Conservation (phyloP, 1,140 invertebrate genomes). For the Drosophila pectinifera region DNA sequence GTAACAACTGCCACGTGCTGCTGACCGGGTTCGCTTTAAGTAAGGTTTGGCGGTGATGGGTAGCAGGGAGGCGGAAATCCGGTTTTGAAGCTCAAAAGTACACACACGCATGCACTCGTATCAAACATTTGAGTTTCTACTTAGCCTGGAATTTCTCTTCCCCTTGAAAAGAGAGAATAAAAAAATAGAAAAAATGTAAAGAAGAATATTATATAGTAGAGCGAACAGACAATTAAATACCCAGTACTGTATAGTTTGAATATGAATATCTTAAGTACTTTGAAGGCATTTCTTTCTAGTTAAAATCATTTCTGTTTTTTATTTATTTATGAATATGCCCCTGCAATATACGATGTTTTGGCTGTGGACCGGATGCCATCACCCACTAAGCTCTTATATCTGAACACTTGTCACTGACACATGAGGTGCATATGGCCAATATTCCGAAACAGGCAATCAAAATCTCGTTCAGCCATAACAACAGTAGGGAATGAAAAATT, state of each 20-base stretch:
- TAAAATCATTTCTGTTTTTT: too few species aligned
- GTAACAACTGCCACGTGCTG: constrained; percentile 51
- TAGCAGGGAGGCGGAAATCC: constrained; percentile 39
- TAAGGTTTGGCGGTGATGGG: constrained; percentile 2
- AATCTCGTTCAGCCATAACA: constrained; percentile 6
- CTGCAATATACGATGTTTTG: too few species aligned
- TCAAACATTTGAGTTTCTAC: constrained; percentile 36
- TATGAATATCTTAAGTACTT: background rate
- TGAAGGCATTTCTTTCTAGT: background rate
- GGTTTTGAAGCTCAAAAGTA: constrained; percentile 33
- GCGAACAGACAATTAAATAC: background rate
- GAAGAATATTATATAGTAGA: background rate
- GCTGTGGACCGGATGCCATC: constrained; percentile 27
- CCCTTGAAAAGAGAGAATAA: background rate
- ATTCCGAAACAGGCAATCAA: constrained; percentile 30
- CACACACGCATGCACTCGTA: constrained; percentile 11
- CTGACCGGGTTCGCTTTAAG: constrained; percentile 31
- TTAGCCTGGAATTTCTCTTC: background rate
- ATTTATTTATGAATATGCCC: too few species aligned
- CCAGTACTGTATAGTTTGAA: too few species aligned
- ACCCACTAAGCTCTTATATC: constrained; percentile 33
- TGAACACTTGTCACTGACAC: constrained; percentile 41
- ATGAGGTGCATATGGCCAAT: constrained; percentile 35
- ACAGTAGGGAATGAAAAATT: background rate
- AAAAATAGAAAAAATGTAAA: background rate